Evolutionary conservation across 92 coral and sea anemone genomes (phyloP).

Genomic region (Zoanthus solanderi): DNA sequence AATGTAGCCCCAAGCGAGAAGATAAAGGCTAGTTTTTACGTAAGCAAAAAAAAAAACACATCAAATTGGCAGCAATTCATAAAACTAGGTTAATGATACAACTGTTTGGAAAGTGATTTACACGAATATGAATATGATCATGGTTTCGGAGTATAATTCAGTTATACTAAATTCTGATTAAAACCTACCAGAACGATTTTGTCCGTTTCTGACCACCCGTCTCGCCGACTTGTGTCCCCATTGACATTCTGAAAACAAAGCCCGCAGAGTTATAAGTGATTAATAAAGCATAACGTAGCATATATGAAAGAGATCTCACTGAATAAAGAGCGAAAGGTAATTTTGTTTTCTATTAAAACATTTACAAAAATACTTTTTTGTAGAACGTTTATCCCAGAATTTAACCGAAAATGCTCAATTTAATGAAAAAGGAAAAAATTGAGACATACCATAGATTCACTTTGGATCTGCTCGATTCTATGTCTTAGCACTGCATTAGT

Average conservation of each 20-base stretch:
- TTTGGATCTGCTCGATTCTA: constrained; percentile 68
- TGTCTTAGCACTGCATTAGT: constrained; percentile 73
- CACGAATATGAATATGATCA: background rate
- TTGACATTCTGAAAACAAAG: constrained; percentile 20
- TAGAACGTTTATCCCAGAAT: background rate
- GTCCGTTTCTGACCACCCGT: constrained; percentile 41
- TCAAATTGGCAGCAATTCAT: no score
- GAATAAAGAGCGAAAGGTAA: no score
- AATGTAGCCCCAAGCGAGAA: no score
- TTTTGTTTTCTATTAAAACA: no score
- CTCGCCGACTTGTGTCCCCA: background rate
- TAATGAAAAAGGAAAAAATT: background rate
- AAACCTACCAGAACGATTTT: constrained; percentile 10
- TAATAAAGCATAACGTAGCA: no score
- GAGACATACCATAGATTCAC: constrained; percentile 31
- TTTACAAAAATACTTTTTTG: no score
- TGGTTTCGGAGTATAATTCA: background rate
- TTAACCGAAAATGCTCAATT: background rate
- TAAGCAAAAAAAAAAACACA: no score
- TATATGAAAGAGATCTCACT: no score
- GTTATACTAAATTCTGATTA: background rate
- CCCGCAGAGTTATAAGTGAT: background rate
- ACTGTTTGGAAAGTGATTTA: no score
- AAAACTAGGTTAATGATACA: no score
- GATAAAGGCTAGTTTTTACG: no score